phyloP scores from a whole-genome alignment of 2,113 vertebrate species.

The Boleophthalmus pectinirostris region DNA sequence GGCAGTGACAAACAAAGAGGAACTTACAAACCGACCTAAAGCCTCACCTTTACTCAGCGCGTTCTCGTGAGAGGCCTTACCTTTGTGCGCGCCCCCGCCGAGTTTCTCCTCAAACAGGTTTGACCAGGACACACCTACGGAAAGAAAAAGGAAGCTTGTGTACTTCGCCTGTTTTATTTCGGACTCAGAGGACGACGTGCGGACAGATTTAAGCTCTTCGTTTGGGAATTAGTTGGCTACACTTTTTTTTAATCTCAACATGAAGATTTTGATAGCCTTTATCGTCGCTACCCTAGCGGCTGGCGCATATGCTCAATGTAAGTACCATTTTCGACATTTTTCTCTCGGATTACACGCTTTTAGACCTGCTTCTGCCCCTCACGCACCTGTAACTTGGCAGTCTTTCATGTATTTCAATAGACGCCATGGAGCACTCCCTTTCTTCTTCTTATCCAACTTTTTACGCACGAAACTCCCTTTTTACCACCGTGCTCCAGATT shows the following conservation, averaged over 20 bases:
- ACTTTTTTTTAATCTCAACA: constrained; percentile 2
- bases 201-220: neutral
- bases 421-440: too few relatives aligned
- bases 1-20: neutral
- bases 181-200: constrained; percentile 26
- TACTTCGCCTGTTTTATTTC: neutral
- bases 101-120: constrained; percentile 66
- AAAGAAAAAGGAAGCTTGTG: constrained; percentile 20
- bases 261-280: constrained; percentile 63
- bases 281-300: constrained; percentile 48
- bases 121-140: constrained; percentile 65
- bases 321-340: constrained; percentile 26
- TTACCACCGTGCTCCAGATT: neutral
- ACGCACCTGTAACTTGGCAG: neutral
- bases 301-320: constrained; percentile 51
- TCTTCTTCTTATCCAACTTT: neutral
- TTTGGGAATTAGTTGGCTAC: neutral
- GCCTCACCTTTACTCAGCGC: neutral
- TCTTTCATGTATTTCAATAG: neutral
- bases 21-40: neutral
- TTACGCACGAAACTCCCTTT: neutral
- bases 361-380: neutral
- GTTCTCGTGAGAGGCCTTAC: constrained; percentile 8
- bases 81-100: constrained; percentile 11
- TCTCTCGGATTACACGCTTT: neutral